Evolutionary conservation across 2,888 invertebrate species (phyloP).

Genomic region (Ophonus ardosiacus): DNA sequence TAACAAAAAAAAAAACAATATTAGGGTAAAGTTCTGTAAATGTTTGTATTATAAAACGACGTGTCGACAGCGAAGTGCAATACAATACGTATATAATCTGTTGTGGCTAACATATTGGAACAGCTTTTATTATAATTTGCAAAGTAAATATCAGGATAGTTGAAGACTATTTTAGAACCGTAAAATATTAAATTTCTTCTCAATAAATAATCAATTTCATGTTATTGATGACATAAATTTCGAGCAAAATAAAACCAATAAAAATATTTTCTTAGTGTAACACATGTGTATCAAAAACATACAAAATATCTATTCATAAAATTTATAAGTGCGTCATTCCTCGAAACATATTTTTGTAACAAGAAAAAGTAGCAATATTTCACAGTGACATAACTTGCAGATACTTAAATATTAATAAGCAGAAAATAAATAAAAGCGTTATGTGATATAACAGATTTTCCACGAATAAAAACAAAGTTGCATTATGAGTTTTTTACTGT

Average conservation of each 20-base stretch:
- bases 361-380: neutral
- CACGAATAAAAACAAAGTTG: constrained; percentile 9
- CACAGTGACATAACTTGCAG: neutral
- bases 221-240: neutral
- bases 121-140: no score
- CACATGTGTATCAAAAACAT: constrained; percentile 16
- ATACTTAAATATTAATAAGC: constrained; percentile 27
- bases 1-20: no score
- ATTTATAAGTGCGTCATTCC: constrained; percentile 16
- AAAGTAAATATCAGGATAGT: no score
- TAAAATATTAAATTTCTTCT: no score
- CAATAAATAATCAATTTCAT: neutral
- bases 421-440: neutral
- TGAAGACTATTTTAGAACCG: no score
- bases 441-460: constrained; percentile 13
- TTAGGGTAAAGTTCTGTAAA: no score
- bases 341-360: neutral
- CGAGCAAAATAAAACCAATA: neutral
- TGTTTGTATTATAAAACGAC: no score
- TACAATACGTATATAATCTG: no score
- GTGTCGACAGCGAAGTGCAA: no score
- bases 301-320: constrained; percentile 24
- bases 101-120: no score
- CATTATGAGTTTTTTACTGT: constrained; percentile 28
- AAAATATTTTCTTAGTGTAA: constrained; percentile 1